Conservation (phyloP, 2,797 vertebrate genomes). For the Craterocephalus amniculus region DNA sequence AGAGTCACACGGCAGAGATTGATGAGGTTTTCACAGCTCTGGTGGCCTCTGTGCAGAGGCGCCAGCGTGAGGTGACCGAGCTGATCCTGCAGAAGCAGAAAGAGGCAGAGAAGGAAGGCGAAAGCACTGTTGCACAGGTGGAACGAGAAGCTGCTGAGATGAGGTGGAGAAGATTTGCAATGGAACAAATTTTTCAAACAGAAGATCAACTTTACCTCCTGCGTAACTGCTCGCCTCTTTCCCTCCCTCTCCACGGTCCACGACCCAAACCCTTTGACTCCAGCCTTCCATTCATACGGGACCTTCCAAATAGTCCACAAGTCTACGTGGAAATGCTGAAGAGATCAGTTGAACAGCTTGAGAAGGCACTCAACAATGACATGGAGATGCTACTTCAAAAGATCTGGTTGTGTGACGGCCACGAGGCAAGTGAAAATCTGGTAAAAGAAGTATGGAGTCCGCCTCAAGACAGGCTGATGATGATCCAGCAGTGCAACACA, state of each 20-base stretch:
- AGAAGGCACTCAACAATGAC: conserved; percentile 27
- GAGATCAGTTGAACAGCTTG: conserved; percentile 34
- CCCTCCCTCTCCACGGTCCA: rapidly evolving
- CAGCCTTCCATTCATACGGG: neutral
- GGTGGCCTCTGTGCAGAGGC: conserved; percentile 18
- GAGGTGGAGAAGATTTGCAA: conserved; percentile 18
- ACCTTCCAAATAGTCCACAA: neutral
- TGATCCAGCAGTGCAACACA: conserved; percentile 32
- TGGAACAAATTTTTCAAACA: conserved; percentile 33
- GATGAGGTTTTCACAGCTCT: conserved; percentile 14
- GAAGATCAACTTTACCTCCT: conserved; percentile 46
- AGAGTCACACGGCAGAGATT: conserved; percentile 22
- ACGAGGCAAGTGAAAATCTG: neutral
- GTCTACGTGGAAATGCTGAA: conserved; percentile 16
- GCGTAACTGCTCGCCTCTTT: neutral
- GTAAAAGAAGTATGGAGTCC: conserved; percentile 24
- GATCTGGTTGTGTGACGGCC: conserved; percentile 16
- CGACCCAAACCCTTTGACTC: neutral
- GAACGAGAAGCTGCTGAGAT: conserved; percentile 27
- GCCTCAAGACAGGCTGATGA: conserved; percentile 35
- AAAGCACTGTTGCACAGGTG: conserved; percentile 21
- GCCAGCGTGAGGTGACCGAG: conserved; percentile 24
- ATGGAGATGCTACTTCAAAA: conserved; percentile 36
- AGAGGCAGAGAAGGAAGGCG: conserved; percentile 14
- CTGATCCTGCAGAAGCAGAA: conserved; percentile 43